Evolutionary conservation across 1,140 invertebrate genomes (phyloP).

Genomic region (Drosophila jambulina): DNA sequence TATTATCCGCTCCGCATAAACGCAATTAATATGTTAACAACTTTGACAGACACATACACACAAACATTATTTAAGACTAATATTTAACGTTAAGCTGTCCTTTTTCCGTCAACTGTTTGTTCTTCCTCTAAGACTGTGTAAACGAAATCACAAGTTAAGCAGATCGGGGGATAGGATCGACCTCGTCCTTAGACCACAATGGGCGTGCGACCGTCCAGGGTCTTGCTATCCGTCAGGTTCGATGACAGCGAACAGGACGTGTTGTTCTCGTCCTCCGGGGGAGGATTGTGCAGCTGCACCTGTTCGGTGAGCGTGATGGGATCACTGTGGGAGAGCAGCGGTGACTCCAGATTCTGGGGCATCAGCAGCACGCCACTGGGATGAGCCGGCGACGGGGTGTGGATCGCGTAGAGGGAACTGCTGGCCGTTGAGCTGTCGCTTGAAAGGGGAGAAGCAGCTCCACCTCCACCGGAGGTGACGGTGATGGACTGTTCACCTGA

Average conservation of each 20-base stretch:
- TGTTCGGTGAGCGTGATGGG: constrained; percentile 65
- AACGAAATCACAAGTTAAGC: constrained; percentile 73
- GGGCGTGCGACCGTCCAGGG: constrained; percentile 78
- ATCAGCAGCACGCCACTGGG: constrained; percentile 32
- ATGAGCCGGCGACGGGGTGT: constrained; percentile 65
- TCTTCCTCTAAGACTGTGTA: constrained; percentile 55
- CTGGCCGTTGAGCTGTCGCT: constrained; percentile 61
- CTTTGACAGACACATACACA: constrained; percentile 61
- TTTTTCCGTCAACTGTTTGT: constrained; percentile 34
- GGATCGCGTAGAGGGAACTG: constrained; percentile 75
- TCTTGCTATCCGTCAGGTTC: constrained; percentile 82
- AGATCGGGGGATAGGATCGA: constrained; percentile 32
- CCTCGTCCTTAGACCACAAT: constrained; percentile 68
- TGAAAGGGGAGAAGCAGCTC: constrained; percentile 19
- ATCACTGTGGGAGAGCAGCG: constrained; percentile 49
- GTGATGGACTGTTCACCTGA: constrained; percentile 42
- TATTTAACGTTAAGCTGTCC: constrained; percentile 67
- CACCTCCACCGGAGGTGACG: constrained; percentile 8
- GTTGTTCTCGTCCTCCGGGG: constrained; percentile 72
- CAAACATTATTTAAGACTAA: constrained; percentile 79
- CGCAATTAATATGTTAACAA: constrained; percentile 43
- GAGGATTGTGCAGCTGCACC: constrained; percentile 70
- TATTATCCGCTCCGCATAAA: constrained; percentile 44
- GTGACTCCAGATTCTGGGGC: constrained; percentile 41
- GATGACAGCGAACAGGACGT: constrained; percentile 81